phyloP scores from a whole-genome alignment of 2,113 vertebrate genomes.

The Choloepus hoffmanni region DNA sequence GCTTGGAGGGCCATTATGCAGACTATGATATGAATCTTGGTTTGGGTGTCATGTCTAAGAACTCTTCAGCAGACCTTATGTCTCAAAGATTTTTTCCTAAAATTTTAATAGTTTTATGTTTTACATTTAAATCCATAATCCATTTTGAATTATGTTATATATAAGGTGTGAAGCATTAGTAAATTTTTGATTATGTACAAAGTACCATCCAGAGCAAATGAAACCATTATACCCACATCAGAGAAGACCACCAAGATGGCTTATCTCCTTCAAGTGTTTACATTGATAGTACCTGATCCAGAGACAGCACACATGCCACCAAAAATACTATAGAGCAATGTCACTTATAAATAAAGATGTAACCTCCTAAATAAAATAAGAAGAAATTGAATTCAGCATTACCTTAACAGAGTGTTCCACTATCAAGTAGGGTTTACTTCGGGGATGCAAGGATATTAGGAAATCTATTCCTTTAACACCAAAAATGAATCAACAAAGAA shows the following conservation, averaged over 20 bases:
- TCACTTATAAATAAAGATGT: slow-evolving; percentile 11
- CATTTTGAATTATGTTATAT: not conserved
- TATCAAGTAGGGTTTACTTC: not conserved
- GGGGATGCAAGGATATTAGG: not conserved
- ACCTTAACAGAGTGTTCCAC: not conserved
- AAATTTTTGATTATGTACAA: slow-evolving; percentile 1
- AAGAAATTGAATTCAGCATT: not conserved
- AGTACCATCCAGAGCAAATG: not conserved
- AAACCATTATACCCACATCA: not conserved
- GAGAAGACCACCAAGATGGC: not conserved
- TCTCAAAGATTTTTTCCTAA: not conserved
- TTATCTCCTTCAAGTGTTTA: slow-evolving; percentile 20
- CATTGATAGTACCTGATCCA: not conserved
- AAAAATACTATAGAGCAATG: not conserved
- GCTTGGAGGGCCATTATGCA: not conserved
- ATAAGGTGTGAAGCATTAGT: not conserved
- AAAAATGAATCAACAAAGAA: not conserved
- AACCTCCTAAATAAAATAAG: slow-evolving; percentile 31
- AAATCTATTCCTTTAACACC: slow-evolving; percentile 7
- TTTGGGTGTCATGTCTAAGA: not conserved
- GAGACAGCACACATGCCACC: not conserved
- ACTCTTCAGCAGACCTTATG: not conserved
- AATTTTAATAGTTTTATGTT: not conserved
- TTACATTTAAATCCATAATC: not conserved
- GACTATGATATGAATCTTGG: not conserved